phyloP scores from a whole-genome alignment of 35 echinoderm and acorn worm species.

The Ptychodera flava region DNA sequence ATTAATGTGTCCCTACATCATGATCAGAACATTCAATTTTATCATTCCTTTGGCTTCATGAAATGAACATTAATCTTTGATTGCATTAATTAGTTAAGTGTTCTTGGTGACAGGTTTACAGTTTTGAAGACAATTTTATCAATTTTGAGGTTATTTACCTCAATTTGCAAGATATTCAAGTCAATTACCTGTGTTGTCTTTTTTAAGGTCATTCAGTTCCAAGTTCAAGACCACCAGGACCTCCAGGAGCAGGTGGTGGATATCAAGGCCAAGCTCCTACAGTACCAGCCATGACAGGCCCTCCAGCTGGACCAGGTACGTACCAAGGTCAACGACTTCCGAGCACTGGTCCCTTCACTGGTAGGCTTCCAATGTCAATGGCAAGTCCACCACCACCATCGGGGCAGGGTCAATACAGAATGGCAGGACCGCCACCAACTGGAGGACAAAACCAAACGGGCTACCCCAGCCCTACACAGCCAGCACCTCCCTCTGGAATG shows the following conservation, averaged over 20 bases:
- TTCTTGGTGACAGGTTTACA: neutral
- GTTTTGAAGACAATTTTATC: neutral
- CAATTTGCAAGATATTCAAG: neutral
- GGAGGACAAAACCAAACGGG: neutral
- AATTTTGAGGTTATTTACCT: no score
- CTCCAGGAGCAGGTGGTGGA: neutral
- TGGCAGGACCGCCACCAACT: constrained; percentile 16
- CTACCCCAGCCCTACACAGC: neutral
- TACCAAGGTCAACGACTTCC: neutral
- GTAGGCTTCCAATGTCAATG: neutral
- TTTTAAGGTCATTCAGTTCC: neutral
- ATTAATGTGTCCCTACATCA: no score
- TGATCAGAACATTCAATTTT: no score
- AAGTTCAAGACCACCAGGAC: neutral
- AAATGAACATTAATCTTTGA: neutral
- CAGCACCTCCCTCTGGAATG: neutral
- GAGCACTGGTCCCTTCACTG: neutral
- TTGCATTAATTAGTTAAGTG: neutral
- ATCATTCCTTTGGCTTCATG: neutral
- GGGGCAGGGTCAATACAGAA: constrained; percentile 5
- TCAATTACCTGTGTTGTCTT: neutral
- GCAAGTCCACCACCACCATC: neutral
- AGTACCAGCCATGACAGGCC: no score
- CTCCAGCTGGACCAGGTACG: no score
- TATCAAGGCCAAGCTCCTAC: neutral